Evolutionary conservation across 2,797 vertebrate genomes (phyloP).

Genomic region (Zalophus californianus): DNA sequence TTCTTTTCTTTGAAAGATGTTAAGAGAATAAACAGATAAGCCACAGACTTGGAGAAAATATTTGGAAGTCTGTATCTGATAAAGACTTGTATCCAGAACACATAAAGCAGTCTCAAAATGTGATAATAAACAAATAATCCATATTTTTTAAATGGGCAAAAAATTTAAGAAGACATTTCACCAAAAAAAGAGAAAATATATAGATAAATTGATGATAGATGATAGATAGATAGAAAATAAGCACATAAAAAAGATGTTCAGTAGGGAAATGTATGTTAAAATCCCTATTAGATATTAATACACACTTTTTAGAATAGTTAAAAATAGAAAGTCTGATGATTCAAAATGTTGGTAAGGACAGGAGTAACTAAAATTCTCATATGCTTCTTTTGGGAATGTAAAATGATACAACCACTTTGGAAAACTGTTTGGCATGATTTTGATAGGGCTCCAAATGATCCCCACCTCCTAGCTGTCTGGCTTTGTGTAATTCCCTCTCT

Average conservation of each 20-base stretch:
- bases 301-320: neutral
- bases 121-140: neutral
- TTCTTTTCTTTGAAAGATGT: neutral
- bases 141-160: neutral
- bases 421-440: neutral
- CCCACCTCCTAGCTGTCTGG: neutral
- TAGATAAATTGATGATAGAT: neutral
- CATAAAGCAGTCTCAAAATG: neutral
- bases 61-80: neutral
- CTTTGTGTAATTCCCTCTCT: neutral
- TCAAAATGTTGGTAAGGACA: neutral
- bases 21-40: neutral
- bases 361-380: neutral
- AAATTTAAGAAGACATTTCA: neutral
- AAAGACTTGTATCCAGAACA: neutral
- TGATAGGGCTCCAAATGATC: neutral
- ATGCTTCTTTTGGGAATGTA: neutral
- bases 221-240: too few relatives aligned
- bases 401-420: neutral
- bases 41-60: neutral
- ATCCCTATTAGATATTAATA: neutral
- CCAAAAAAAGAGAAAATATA: neutral
- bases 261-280: neutral
- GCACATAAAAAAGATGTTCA: neutral
- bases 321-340: neutral